phyloP scores from a whole-genome alignment of 2,797 vertebrate genomes.

The Oceanodroma leucorhoa region DNA sequence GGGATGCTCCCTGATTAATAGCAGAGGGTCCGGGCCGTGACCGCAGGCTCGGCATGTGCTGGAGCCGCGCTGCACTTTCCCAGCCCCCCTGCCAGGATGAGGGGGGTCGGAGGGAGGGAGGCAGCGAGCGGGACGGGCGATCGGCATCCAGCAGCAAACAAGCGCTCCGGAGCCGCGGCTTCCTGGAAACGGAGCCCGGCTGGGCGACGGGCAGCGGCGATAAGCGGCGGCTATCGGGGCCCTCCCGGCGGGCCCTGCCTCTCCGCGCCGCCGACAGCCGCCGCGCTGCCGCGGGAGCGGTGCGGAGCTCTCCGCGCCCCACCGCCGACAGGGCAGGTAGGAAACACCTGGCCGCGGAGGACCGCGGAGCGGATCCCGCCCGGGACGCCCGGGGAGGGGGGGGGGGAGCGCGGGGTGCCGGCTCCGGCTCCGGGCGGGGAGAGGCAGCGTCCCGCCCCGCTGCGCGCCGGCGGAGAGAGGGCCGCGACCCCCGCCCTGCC shows the following conservation, averaged over 20 bases:
- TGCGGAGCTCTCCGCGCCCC: background rate
- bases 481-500: background rate
- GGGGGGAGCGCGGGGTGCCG: background rate
- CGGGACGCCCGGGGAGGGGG: background rate
- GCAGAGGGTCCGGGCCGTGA: constrained; percentile 62
- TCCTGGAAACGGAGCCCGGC: constrained; percentile 45
- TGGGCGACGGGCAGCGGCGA: background rate
- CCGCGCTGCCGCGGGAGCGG: background rate
- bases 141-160: background rate
- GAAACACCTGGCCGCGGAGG: background rate
- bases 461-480: background rate
- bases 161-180: constrained; percentile 16
- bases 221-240: constrained; percentile 56
- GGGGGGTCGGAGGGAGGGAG: constrained; percentile 27
- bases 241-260: background rate
- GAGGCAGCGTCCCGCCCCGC: background rate
- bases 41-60: constrained; percentile 53
- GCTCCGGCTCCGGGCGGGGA: background rate
- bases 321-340: background rate
- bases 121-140: constrained; percentile 23
- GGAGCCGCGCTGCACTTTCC: constrained; percentile 54
- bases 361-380: background rate
- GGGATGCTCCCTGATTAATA: constrained; percentile 58
- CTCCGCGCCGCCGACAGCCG: background rate
- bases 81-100: constrained; percentile 59